A percentile compares a stretch with the other conserved stretches of the same genome.
phyloP scores from a whole-genome alignment of 1,140 invertebrate genomes.

The Drosophila mayri region DNA sequence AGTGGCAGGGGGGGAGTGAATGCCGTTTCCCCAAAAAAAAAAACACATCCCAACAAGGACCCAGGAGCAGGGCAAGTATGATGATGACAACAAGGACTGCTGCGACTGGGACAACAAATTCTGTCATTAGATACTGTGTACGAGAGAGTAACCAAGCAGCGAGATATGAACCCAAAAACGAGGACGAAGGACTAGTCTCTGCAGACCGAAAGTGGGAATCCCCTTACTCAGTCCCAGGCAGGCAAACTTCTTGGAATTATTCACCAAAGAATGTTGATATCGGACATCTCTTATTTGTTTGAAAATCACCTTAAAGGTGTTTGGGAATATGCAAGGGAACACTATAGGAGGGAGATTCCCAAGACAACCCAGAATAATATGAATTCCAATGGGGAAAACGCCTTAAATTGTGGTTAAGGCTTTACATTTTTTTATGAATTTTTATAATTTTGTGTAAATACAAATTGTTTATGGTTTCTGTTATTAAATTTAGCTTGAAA shows the following conservation, averaged over 20 bases:
- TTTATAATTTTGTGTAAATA: background rate
- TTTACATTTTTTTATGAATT: too few species aligned
- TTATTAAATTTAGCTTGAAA: background rate
- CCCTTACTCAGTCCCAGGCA: background rate
- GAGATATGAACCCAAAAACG: conserved; percentile 18
- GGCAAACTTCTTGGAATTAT: background rate
- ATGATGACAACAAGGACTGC: conserved; percentile 75
- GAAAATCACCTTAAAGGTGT: background rate
- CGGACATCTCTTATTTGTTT: background rate
- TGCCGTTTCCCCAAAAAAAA: conserved; percentile 6
- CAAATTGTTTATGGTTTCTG: background rate
- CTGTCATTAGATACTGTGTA: conserved; percentile 76
- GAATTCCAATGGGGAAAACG: background rate
- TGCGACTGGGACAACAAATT: conserved; percentile 67
- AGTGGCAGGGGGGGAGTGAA: background rate
- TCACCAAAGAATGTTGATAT: background rate
- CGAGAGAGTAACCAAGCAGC: conserved; percentile 34
- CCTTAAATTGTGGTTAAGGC: background rate
- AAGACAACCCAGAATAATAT: background rate
- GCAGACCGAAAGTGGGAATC: conserved; percentile 1
- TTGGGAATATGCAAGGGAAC: background rate
- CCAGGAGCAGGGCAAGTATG: conserved; percentile 52
- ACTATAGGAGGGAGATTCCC: background rate
- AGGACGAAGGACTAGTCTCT: background rate
- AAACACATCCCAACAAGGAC: conserved; percentile 10